Percentiles rank a stretch among this genome's conserved stretches.
Conservation (phyloP, 2,888 invertebrate genomes). For the Cantharis rustica region DNA sequence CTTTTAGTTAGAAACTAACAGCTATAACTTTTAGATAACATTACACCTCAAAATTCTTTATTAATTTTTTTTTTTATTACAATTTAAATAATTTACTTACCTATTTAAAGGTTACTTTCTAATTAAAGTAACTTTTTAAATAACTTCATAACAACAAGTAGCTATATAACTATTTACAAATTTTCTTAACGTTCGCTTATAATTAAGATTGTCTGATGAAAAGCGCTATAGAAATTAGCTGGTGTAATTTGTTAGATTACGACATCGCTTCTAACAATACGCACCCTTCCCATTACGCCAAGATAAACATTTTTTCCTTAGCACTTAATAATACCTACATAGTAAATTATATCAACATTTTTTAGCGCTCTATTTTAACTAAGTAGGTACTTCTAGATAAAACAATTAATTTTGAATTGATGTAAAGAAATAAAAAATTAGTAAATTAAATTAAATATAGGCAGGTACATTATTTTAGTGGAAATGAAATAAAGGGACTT, state of each 20-base stretch:
- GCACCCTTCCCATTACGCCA: background rate
- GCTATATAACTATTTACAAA: background rate
- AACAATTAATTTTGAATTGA: no score
- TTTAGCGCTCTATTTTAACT: background rate
- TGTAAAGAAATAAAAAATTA: no score
- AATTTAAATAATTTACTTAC: background rate
- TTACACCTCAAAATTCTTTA: background rate
- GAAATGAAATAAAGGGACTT: no score
- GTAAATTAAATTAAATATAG: no score
- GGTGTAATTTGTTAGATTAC: background rate
- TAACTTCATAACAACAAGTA: background rate
- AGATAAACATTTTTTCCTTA: background rate
- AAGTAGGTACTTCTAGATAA: background rate
- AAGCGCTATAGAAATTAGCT: background rate
- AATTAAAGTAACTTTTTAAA: background rate
- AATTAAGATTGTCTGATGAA: background rate
- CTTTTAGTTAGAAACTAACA: slow-evolving; percentile 1
- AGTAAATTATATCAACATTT: background rate
- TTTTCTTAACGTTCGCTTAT: background rate
- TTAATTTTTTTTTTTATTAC: background rate
- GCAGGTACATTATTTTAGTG: no score
- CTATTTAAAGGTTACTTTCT: background rate
- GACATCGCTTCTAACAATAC: background rate
- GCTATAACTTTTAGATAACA: background rate
- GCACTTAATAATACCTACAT: background rate